Evolutionary conservation across 2,113 vertebrate genomes (phyloP), one percentile per base, ranked within the genome.

Genomic region (Gracilinanus agilis): DNA sequence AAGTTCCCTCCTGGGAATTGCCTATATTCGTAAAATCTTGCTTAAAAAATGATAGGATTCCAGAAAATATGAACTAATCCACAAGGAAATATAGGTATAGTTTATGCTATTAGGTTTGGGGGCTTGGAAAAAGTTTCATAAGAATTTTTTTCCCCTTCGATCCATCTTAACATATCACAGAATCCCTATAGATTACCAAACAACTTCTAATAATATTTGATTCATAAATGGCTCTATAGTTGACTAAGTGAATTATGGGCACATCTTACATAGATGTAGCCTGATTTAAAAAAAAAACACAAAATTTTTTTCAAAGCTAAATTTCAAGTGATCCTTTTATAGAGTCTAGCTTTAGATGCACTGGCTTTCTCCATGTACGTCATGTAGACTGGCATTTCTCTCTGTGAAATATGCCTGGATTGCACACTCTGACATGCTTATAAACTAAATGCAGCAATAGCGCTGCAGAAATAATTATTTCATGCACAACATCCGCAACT

Each of bases 381-480:
- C 97, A 96, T 96, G 96, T 88, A 96, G 96, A 97, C 58, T 25
- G 89, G 67, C 11, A 25, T 94, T 96, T 96, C 91, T 93, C 89
- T 97, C 96, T 94, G 90, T 96, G 89, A 98, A 98, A 96, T 97
- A 94, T 95, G 95, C 55, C 91, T 97, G 97, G 89, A 96, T 54
- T 91, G 93, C 95, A n/a, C 92, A 93, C 75, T 61, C 95, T 97
- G 97, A 97, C 95, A 95, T 96, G 93, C 97, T 97, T 98, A 96
- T 97, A 97, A 98, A 98, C 90, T 53, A 96, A 98, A 97, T 91
- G 92, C 95, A 97, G 97, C 93, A 98, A 95, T 23, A 91, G 93
- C 90, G 75, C 96, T 98, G 96, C 93, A 98, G 97, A 96, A 98
- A 97, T 97, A 97, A 98, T 98, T 97, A 97, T 94, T 98, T 98